Base-by-base conservation (phyloP, 2,888 invertebrate species). In the Agrochola lota region DNA sequence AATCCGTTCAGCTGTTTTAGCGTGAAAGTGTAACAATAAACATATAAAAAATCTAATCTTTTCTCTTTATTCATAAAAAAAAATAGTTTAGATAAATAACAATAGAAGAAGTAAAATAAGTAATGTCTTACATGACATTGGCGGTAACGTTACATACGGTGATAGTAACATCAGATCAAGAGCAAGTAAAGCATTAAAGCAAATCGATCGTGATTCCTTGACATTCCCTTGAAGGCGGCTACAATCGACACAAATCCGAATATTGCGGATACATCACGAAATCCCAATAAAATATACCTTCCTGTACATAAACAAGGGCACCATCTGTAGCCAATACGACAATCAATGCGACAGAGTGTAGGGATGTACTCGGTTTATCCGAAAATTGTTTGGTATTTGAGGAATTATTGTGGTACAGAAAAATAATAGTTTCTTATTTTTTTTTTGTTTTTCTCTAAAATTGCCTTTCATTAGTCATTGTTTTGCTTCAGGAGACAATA, bases 251-350 rank as follows among this genome's bases (percentile, higher is more conserved):
- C 91, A 91, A 90, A 91, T 91, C 89, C 90, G 88, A 90, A 91
- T 90, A 90, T 90, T 90, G 92, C 88, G 90, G 88, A 90, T 90
- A 91, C 91, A 89, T 94, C 95, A 94, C 94, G 95, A 94, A 91
- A 89, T 90, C 79, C 91, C 92, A 94, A 95, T 95, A 94, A 94
- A 93, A 94, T 91, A 93, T 92, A 92, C 91, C 91, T 90, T 90
- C 90, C 88, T 88, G 87, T 87, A 92, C 91, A 92, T 92, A 92
- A 94, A 94, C 93, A 91, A 93, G 93, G 87, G 91, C 93, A 91
- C 91, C 91, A 91, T 87, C 89, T 90, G 90, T 88, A 84, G 89
- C 90, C 84, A 84, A 90, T 91, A 90, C 89, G 81, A 87, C 86
- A 85, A 90, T 90, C 92, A 90, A 90, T 90, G 87, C 88, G 84